Percentiles rank a stretch among this genome's conserved stretches.
Conservation (phyloP, 2,113 vertebrate species). For the Xenotilapia caudafasciata region DNA sequence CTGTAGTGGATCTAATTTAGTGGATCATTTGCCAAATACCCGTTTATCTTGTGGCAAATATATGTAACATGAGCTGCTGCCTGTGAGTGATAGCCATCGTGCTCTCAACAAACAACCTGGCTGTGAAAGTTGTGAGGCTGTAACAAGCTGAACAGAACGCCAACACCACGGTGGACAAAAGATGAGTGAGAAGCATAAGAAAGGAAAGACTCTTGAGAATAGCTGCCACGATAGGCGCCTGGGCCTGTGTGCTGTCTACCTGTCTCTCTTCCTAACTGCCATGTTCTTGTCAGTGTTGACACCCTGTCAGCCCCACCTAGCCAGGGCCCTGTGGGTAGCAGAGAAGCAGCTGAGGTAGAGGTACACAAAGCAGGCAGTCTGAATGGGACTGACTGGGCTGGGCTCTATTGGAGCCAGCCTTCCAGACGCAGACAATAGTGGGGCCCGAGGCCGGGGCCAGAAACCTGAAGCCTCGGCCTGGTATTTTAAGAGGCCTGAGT, state of each 20-base stretch:
- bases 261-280: conserved; percentile 51
- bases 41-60: conserved; percentile 2
- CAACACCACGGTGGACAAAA: conserved; percentile 54
- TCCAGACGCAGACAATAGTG: conserved; percentile 70
- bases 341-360: conserved; percentile 46
- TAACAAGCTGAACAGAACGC: conserved; percentile 45
- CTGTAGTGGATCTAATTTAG: background rate
- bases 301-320: conserved; percentile 64
- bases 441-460: conserved; percentile 75
- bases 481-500: conserved; percentile 82
- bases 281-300: conserved; percentile 60
- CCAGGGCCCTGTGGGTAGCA: conserved; percentile 55
- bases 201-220: conserved; percentile 53
- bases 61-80: conserved; percentile 8
- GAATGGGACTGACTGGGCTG: conserved; percentile 62
- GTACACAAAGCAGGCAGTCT: conserved; percentile 67
- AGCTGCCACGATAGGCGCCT: conserved; percentile 63
- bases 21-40: background rate
- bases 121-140: conserved; percentile 23
- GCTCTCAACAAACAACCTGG: conserved; percentile 2
- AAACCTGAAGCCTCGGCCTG: conserved; percentile 74
- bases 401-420: conserved; percentile 68
- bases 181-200: conserved; percentile 50
- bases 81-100: background rate
- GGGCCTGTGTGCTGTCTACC: conserved; percentile 55